Conservation (phyloP, 2,113 vertebrate genomes). For the Tichodroma muraria region DNA sequence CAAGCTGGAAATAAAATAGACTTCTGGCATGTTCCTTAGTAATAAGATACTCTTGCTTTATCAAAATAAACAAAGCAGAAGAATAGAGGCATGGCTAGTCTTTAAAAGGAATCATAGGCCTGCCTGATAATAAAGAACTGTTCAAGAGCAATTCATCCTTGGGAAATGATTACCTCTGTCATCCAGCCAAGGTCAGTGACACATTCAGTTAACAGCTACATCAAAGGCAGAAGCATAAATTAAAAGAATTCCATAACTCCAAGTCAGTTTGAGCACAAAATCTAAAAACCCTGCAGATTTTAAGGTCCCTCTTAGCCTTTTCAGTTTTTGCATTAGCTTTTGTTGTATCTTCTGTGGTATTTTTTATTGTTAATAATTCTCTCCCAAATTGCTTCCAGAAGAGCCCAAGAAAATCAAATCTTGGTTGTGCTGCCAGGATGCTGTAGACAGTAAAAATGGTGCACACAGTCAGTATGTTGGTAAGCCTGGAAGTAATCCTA, state of each 20-base stretch:
- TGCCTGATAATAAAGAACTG: background rate
- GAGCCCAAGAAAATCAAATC: background rate
- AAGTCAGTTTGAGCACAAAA: background rate
- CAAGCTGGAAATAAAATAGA: background rate
- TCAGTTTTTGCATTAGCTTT: background rate
- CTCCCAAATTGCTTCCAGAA: background rate
- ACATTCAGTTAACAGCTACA: background rate
- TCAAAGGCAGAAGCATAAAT: conserved; percentile 8
- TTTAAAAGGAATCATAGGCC: background rate
- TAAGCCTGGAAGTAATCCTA: background rate
- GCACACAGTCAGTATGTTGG: background rate
- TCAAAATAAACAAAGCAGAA: background rate
- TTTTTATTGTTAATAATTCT: background rate
- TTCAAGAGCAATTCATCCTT: conserved; percentile 1
- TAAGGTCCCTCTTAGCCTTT: background rate
- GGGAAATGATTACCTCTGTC: background rate
- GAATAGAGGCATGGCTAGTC: background rate
- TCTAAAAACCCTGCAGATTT: background rate
- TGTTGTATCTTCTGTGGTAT: background rate
- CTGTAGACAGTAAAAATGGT: background rate
- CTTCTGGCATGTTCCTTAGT: background rate
- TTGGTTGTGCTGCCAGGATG: background rate
- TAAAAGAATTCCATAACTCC: background rate
- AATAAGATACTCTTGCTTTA: background rate
- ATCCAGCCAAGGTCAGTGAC: conserved; percentile 15